These are phyloP conservation scores for Pheosia tremula DNA, from an alignment of 2,888 invertebrate genomes.

Conservation along the genomic window DNA sequence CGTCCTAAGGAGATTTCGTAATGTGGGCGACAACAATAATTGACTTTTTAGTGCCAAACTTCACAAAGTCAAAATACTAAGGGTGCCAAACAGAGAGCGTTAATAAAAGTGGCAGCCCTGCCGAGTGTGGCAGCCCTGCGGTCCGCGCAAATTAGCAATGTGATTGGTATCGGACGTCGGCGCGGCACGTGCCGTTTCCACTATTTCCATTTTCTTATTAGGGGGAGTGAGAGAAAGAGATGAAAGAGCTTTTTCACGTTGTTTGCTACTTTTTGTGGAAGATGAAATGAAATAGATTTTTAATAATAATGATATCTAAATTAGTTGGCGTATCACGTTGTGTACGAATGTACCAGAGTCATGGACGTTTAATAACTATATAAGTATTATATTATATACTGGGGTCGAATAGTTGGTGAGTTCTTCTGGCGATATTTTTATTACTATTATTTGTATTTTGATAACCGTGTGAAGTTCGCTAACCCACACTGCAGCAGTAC, in stretches of 20 bases:
- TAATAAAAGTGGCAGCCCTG: conserved; percentile 21
- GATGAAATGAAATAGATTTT: not conserved
- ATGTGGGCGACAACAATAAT: not conserved
- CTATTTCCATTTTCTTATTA: conserved; percentile 20
- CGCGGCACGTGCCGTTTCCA: conserved; percentile 38
- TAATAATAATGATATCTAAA: too few species aligned
- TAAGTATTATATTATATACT: too few species aligned
- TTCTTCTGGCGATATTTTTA: too few species aligned
- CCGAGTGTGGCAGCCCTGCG: conserved; percentile 32
- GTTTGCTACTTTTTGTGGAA: conserved; percentile 5
- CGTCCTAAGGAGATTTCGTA: too few species aligned
- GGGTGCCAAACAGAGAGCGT: conserved; percentile 18
- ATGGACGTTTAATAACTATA: too few species aligned
- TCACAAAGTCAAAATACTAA: conserved; percentile 31
- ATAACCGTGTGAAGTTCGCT: too few species aligned
- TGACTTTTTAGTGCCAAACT: conserved; percentile 1
- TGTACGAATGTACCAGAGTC: too few species aligned
- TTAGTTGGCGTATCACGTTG: too few species aligned
- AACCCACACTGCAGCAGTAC: too few species aligned
- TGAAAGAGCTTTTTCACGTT: conserved; percentile 11
- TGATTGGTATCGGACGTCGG: conserved; percentile 46
- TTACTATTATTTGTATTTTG: too few species aligned
- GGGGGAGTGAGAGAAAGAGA: conserved; percentile 3
- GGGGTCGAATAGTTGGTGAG: too few species aligned
- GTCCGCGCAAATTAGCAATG: conserved; percentile 41